Evolutionary conservation across 2,888 invertebrate genomes (phyloP), one percentile per base, ranked within the genome.

Genomic region (Patella ulyssiponensis): DNA sequence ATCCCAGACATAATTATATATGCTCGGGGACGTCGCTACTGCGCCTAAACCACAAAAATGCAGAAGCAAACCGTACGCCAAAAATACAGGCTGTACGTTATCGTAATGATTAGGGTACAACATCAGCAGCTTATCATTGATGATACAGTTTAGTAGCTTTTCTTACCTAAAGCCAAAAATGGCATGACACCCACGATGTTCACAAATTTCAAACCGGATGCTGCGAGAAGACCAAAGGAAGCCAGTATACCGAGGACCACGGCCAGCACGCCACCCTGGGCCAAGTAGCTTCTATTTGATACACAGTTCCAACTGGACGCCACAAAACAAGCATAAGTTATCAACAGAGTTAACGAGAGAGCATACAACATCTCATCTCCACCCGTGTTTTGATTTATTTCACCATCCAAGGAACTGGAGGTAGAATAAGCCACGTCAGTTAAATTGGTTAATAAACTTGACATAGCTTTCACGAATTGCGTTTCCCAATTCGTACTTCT

Each of bases 121-220:
- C 14, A 5, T 20, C 14, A 12, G 5, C n/a, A 23, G 64, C 14
- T 64, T 14, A 64, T 58, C 64, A 5, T 64, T 20, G n/a, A 64
- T n/a, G 9, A 11, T 15, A 79, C 27, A 56, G 72, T 70, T 71
- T 23, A n/a, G 53, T 64, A 74, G 33, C 20, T 15, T 51, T 51
- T 73, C 81, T 76, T 80, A 86, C 87, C 87, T 58, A 88, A 23
- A 33, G 85, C 78, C n/a, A 87, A 80, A 71, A 86, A 86, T 2
- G 87, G 87, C 83, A 86, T 86, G 53, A 87, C 82, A 3, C 86
- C 86, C 51, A 86, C 84, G 33, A 87, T 84, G 77, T 86, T 84
- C 70, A 87, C 87, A 71, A 84, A 85, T 23, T 80, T 71, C 14
- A 86, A 71, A 1, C 85, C 85, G 27, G 80, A 75, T n/a, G 82